phyloP scores from a whole-genome alignment of 1,140 invertebrate genomes.

The Oryzaephilus surinamensis region DNA sequence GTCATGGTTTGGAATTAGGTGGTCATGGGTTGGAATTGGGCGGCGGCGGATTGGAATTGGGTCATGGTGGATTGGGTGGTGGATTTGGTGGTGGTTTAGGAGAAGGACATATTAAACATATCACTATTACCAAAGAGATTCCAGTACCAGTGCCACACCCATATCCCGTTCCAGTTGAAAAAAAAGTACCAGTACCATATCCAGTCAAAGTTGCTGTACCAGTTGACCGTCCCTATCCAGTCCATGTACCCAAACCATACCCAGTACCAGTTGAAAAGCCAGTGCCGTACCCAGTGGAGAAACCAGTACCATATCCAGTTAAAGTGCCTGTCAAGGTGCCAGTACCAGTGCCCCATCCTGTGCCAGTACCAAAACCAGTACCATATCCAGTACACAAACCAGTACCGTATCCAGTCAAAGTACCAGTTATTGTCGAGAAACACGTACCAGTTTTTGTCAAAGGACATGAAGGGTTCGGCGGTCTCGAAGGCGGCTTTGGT shows the following conservation, averaged over 20 bases:
- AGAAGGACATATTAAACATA: conserved; percentile 18
- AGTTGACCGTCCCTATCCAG: conserved; percentile 35
- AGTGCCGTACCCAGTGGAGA: conserved; percentile 31
- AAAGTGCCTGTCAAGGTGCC: conserved; percentile 33
- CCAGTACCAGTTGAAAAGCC: conserved; percentile 39
- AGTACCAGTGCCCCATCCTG: conserved; percentile 22
- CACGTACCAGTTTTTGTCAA: conserved; percentile 24
- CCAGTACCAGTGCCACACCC: conserved; percentile 30
- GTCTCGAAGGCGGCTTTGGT: conserved; percentile 10
- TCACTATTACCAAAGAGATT: conserved; percentile 30
- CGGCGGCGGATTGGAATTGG: conserved; percentile 9
- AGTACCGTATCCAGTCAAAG: conserved; percentile 35
- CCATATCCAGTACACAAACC: conserved; percentile 34
- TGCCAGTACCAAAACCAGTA: conserved; percentile 32
- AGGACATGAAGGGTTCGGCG: conserved; percentile 10
- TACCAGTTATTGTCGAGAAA: conserved; percentile 25
- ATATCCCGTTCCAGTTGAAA: conserved; percentile 28
- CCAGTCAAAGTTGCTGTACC: conserved; percentile 42
- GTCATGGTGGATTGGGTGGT: conserved; percentile 10
- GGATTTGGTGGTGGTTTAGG: conserved; percentile 8
- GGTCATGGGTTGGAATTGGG: conserved; percentile 2
- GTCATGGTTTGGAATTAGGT: conserved; percentile 12
- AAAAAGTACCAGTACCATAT: conserved; percentile 33
- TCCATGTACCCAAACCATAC: conserved; percentile 45
- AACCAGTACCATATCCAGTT: conserved; percentile 32